These are phyloP conservation scores for Pseudoips prasinana DNA, from an alignment of 2,888 invertebrate species.

Conservation along the genomic window DNA sequence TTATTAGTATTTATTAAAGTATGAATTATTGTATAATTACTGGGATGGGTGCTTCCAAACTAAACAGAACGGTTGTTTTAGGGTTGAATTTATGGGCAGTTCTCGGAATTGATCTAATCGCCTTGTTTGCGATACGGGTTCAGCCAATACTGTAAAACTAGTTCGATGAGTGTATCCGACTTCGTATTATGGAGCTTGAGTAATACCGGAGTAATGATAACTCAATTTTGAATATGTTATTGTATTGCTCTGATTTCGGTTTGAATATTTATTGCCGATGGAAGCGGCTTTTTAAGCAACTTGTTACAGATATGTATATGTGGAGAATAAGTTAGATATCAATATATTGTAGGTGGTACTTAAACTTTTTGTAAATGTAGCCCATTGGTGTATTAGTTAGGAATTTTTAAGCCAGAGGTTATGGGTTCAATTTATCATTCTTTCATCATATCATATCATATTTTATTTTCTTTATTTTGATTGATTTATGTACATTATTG, in stretches of 20 bases:
- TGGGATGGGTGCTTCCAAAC: slow-evolving; percentile 75
- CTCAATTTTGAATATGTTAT: slow-evolving; percentile 38
- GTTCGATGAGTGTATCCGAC: slow-evolving; percentile 28
- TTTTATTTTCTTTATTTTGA: too few species aligned
- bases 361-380: too few species aligned
- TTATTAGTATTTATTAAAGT: slow-evolving; percentile 82
- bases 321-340: too few species aligned
- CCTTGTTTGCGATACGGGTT: slow-evolving; percentile 51
- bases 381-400: too few species aligned
- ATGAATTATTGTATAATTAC: slow-evolving; percentile 82
- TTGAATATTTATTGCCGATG: slow-evolving; percentile 25
- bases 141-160: slow-evolving; percentile 34
- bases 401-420: too few species aligned
- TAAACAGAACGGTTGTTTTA: slow-evolving; percentile 77
- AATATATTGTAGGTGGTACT: too few species aligned
- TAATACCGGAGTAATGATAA: slow-evolving; percentile 33
- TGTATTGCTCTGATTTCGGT: slow-evolving; percentile 33
- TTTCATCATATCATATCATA: too few species aligned
- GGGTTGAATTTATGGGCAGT: slow-evolving; percentile 73
- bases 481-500: too few species aligned
- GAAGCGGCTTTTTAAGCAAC: slow-evolving; percentile 28
- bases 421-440: too few species aligned
- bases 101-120: slow-evolving; percentile 73
- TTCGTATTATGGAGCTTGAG: slow-evolving; percentile 14
- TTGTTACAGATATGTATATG: slow-evolving; percentile 9